Percentiles rank a stretch among this genome's conserved stretches.
These are phyloP conservation scores for Ambastaia sidthimunki DNA, from an alignment of 2,797 vertebrate genomes.

Conservation along the genomic window DNA sequence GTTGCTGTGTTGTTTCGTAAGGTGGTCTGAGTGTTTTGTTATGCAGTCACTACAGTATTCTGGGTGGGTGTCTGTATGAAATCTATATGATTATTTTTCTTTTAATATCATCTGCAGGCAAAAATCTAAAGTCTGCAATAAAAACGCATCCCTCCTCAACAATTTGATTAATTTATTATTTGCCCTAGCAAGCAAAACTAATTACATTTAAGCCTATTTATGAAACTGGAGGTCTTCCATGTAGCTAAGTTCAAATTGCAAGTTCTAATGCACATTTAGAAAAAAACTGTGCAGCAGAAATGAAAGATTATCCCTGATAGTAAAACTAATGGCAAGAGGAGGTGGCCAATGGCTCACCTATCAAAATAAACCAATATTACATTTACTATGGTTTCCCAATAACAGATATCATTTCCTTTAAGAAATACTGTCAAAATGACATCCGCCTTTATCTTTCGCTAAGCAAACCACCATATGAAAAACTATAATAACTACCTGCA, in stretches of 20 bases:
- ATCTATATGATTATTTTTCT: too few relatives aligned
- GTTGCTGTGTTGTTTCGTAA: too few relatives aligned
- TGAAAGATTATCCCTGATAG: constrained; percentile 15
- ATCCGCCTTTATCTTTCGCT: background rate
- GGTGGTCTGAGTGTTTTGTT: too few relatives aligned
- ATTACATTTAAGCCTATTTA: constrained; percentile 23
- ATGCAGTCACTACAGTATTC: too few relatives aligned
- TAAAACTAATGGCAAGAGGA: background rate
- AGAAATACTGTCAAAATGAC: constrained; percentile 2
- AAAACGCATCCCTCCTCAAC: too few relatives aligned
- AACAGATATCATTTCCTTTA: background rate
- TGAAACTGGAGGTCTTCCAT: constrained; percentile 11
- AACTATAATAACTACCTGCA: background rate
- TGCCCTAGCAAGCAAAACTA: background rate
- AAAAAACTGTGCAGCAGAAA: background rate
- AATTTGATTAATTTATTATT: background rate
- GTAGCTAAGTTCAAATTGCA: constrained; percentile 2
- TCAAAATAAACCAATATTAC: background rate
- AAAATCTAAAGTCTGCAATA: too few relatives aligned
- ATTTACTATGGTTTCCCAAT: background rate
- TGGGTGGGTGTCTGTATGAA: too few relatives aligned
- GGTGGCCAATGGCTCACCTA: background rate
- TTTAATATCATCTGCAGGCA: too few relatives aligned
- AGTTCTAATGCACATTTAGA: background rate
- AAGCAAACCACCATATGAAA: background rate